Base-by-base conservation (phyloP, 2,797 vertebrate species). In the Ibycter americanus region DNA sequence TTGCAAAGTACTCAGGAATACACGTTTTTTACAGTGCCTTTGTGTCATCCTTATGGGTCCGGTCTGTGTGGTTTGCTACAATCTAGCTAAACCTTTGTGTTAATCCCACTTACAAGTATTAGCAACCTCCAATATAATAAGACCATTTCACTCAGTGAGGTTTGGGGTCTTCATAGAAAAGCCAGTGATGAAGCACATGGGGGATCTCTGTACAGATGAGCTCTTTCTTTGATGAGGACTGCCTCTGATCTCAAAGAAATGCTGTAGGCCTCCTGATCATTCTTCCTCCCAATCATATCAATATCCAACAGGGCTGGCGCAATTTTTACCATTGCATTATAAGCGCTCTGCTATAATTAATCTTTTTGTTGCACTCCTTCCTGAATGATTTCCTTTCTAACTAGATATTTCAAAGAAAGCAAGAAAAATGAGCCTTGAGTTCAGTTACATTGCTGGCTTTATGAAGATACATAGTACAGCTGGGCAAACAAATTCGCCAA, bases 381-480 rank as follows among this genome's bases (percentile, higher is more conserved):
- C 62, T 91, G 88, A 95, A 61, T 87, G 80, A 87, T 92, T 97
- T 92, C 71, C 47, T 94, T 95, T 86, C 86, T 90, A 95, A 89
- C 63, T 89, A 93, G 46, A 38, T 91, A 89, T 86, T 96, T 93
- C 94, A 97, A 80, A 78, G 68, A 66, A 15, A 71, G 32, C 66
- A 92, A 93, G 40, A 90, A 94, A 97, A 96, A 94, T 40, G 71
- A 90, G 59, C 66, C 59, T 73, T 13, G 23, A 84, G 52, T 80
- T 87, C 61, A 74, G 29, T 68, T 89, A 71, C 36, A 18, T 55
- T 86, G 42, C 55, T 92, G 85, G n/a, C 59, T 94, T 95, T 96
- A 92, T 95, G 95, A 96, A 94, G 70, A 94, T 77, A 68, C 74
- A 87, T 89, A 61, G 40, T 55, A 76, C 56, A 93, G 55, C 34